Base-by-base conservation (phyloP, 2,797 vertebrate species). In the Champsocephalus esox region DNA sequence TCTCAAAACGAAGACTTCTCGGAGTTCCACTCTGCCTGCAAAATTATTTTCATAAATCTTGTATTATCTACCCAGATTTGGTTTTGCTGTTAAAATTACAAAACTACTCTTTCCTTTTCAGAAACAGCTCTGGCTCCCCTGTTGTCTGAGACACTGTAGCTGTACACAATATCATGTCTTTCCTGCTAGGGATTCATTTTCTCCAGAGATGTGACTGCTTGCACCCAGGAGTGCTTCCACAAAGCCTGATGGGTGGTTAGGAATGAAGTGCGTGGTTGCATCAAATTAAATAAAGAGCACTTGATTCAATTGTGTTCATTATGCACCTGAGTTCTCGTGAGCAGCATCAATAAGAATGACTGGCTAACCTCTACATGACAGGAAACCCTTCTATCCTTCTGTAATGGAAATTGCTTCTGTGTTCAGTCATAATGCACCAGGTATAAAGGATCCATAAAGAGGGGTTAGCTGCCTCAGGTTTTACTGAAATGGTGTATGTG, bases 121-220 rank as follows among this genome's bases (percentile, higher is more conserved):
- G 48, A 77, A 49, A 49, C 59, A 51, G 5, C 9, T 21, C 46
- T 60, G 14, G 17, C 19, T 77, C 58, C 58, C 38, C 12, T 11
- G 19, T 59, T 32, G 49, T 77, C 51, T 76, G 49, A 50, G 17
- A 28, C 54, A 45, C 24, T 32, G 11, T 54, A 70, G 45, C 44
- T 64, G 66, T 24, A 74, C 71, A 66, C 44, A 60, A 43, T 49
- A 64, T 62, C 5, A 57, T 74, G 55, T 50, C 16, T 62, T 51
- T 58, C 41, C 38, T 38, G 32, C 21, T 62, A 14, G 43, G 34
- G 1, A 19, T 78, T 60, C 64, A 16, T 10, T 77, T 48, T 58
- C 57, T 72, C 66, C 19, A 51, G 63, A 65, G 49, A 62, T 54
- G 24, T 0, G 52, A 8, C 17, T 54, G 21, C 12, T 61, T 43